A percentile compares a stretch with the other conserved stretches of the same genome.
These are phyloP conservation scores for Litoditis marina DNA, from an alignment of 2,888 invertebrate species.

Conservation along the genomic window DNA sequence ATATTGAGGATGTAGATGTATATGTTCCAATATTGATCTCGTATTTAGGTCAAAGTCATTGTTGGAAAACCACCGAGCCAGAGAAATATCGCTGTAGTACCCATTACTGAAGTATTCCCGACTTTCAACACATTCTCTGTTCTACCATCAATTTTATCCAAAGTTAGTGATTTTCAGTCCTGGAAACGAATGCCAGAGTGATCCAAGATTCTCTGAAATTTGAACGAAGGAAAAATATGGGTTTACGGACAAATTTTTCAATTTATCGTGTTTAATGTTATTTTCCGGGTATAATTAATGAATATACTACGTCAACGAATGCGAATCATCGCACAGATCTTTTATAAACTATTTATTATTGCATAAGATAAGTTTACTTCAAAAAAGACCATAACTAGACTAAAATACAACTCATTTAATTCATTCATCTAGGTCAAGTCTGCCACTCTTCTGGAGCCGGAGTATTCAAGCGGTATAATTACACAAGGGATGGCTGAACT, in stretches of 20 bases:
- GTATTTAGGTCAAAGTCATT: neutral
- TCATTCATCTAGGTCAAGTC: neutral
- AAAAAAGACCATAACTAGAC: no score
- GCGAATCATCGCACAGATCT: no score
- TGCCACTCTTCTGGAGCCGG: neutral
- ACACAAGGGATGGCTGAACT: slow-evolving; percentile 39
- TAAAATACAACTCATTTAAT: no score
- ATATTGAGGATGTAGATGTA: neutral
- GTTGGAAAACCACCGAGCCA: neutral
- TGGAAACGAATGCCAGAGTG: no score
- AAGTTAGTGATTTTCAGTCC: neutral
- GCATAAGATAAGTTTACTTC: no score
- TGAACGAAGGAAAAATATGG: no score
- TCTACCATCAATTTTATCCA: slow-evolving; percentile 19
- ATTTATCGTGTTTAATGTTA: no score
- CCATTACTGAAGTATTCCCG: slow-evolving; percentile 39
- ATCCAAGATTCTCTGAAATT: no score
- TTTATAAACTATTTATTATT: no score
- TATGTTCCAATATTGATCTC: neutral
- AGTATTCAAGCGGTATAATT: slow-evolving; percentile 3
- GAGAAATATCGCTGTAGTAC: slow-evolving; percentile 33
- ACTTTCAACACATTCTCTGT: slow-evolving; percentile 40
- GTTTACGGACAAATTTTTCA: no score
- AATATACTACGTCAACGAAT: no score
- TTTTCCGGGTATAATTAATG: no score